phyloP scores from a whole-genome alignment of 53 echinoderm and acorn worm species.

The Crossaster papposus region DNA sequence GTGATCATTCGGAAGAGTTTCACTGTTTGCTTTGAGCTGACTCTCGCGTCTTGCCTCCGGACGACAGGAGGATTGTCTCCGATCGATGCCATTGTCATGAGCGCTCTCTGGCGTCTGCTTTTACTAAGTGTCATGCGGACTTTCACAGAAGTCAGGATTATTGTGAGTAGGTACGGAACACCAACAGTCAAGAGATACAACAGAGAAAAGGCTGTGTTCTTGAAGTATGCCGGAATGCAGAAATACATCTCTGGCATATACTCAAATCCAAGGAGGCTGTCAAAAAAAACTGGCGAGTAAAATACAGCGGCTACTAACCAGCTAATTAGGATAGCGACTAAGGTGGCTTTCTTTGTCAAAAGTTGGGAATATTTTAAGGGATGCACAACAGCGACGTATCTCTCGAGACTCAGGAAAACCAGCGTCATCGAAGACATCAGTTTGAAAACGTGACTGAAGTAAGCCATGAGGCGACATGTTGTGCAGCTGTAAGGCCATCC shows the following conservation, averaged over 20 bases:
- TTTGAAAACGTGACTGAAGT: neutral
- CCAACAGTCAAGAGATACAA: neutral
- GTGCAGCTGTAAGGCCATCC: slow-evolving; percentile 14
- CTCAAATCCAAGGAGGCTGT: neutral
- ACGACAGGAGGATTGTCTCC: neutral
- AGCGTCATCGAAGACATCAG: neutral
- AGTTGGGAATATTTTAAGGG: neutral
- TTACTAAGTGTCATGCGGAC: neutral
- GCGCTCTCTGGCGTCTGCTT: neutral
- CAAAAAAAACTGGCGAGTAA: neutral
- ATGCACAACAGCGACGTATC: neutral
- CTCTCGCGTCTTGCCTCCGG: neutral
- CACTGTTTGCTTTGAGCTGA: neutral
- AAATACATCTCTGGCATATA: neutral
- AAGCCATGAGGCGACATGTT: neutral
- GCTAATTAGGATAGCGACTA: neutral
- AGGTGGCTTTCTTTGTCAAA: neutral
- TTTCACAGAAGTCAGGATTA: slow-evolving; percentile 4
- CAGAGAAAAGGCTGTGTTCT: neutral
- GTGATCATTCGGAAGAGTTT: slow-evolving; percentile 6
- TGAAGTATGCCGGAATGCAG: neutral
- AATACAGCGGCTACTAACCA: neutral
- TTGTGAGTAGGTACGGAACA: neutral
- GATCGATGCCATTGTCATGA: neutral
- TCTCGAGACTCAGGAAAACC: neutral